Conservation (phyloP, 2,888 invertebrate species). For the Polymixis flavicincta region DNA sequence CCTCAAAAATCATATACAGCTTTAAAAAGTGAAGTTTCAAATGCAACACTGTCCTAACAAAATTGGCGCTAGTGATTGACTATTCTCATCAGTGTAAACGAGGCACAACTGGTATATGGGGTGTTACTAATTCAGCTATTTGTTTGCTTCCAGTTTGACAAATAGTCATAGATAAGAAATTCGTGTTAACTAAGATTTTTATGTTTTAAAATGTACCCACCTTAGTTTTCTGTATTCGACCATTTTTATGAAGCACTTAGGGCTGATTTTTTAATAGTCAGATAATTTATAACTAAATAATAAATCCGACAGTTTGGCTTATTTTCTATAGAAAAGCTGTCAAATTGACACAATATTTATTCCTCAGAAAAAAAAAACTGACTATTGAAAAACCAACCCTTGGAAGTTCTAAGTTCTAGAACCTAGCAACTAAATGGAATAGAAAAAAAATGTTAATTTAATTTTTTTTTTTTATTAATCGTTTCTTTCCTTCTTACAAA, state of each 20-base stretch:
- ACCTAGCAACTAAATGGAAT: background rate
- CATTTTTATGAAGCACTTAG: too few species aligned
- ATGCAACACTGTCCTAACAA: slow-evolving; percentile 16
- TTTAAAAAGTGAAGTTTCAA: too few species aligned
- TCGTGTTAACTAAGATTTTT: slow-evolving; percentile 84
- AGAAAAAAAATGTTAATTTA: too few species aligned
- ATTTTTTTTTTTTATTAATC: too few species aligned
- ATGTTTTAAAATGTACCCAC: slow-evolving; percentile 70
- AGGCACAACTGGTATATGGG: slow-evolving; percentile 65
- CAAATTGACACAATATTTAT: too few species aligned
- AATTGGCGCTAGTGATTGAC: slow-evolving; percentile 21
- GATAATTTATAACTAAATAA: too few species aligned
- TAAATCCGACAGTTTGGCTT: too few species aligned
- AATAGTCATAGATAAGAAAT: slow-evolving; percentile 83
- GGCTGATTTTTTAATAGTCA: too few species aligned
- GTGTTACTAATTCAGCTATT: slow-evolving; percentile 81
- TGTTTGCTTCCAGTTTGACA: slow-evolving; percentile 84
- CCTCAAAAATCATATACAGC: background rate
- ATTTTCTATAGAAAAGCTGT: too few species aligned
- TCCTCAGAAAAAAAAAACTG: too few species aligned
- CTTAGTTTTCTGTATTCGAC: background rate
- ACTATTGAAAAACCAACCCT: too few species aligned
- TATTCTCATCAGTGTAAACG: slow-evolving; percentile 56
- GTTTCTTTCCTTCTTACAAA: background rate
- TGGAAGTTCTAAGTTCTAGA: too few species aligned